Percentiles rank a stretch among this genome's conserved stretches.
Conservation (phyloP, 2,113 vertebrate species). For the Entelurus aequoreus region DNA sequence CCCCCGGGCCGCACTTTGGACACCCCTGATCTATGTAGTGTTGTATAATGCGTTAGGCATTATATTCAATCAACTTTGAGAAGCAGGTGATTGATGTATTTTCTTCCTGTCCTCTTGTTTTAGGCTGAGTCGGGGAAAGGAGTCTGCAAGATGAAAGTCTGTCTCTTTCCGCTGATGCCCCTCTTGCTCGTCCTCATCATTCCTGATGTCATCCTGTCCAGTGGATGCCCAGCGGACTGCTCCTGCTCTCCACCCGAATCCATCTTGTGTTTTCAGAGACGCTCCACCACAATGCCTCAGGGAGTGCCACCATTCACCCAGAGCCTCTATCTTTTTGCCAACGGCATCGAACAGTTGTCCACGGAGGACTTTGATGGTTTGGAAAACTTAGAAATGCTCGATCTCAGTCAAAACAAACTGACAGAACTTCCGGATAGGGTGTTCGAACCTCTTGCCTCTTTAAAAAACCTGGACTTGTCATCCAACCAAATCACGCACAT, state of each 20-base stretch:
- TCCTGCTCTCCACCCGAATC: constrained; percentile 49
- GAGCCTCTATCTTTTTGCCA: constrained; percentile 83
- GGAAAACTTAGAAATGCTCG: constrained; percentile 80
- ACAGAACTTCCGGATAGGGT: constrained; percentile 76
- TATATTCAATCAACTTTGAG: constrained; percentile 5
- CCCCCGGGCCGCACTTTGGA: too few relatives aligned
- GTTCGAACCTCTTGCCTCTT: constrained; percentile 80
- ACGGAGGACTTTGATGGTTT: constrained; percentile 77
- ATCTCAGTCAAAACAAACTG: constrained; percentile 92
- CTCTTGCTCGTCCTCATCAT: constrained; percentile 58
- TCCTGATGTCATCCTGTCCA: constrained; percentile 36
- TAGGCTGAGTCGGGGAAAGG: constrained; percentile 46
- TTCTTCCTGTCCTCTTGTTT: constrained; percentile 37
- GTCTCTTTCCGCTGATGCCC: constrained; percentile 44
- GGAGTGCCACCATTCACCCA: constrained; percentile 71
- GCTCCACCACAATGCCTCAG: constrained; percentile 67
- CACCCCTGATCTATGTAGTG: neutral
- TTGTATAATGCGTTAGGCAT: neutral
- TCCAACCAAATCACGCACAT: constrained; percentile 86
- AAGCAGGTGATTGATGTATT: constrained; percentile 19
- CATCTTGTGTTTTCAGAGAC: constrained; percentile 67
- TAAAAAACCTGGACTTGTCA: constrained; percentile 90
- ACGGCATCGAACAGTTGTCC: constrained; percentile 77
- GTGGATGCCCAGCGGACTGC: constrained; percentile 63
- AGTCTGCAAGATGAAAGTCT: constrained; percentile 63